Base-by-base conservation (phyloP, 2,113 vertebrate genomes). In the Ardeotis arabs region DNA sequence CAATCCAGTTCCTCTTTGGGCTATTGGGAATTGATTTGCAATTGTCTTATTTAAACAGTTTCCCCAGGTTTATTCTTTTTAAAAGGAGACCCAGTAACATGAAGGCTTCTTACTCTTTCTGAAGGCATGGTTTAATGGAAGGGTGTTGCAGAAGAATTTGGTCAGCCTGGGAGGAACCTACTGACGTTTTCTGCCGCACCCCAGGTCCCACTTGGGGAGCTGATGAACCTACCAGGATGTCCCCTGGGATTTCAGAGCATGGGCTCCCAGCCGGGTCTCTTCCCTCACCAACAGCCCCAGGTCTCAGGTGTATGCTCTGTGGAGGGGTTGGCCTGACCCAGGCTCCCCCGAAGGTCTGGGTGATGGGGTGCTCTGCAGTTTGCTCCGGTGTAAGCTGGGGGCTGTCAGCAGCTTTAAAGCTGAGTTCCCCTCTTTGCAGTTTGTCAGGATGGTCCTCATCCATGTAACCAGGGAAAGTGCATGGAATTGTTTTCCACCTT, bases 281-380 rank as follows among this genome's bases (percentile, higher is more conserved):
- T 56, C n/a, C n/a, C 22, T 29, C 31, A 4, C 9, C n/a, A 23
- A 3, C 15, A 23, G 16, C 17, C 6, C 39, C 14, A 7, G 47
- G 23, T 47, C 28, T 52, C 4, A 2, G 22, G 14, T 7, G 0
- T 7, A 6, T 2, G 15, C 37, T 22, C n/a, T 12, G 69, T 49
- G 31, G 55, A 12, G 29, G 18, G 39, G n/a, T 14, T 55, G 56
- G 21, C 55, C 53, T 22, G 6, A 13, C 23, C 33, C 10, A 11
- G 31, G 44, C 25, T 12, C 4, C 25, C 31, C 25, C 3, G 1
- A 23, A 89, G 31, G 12, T 24, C 24, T 67, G 44, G 24, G 27
- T 35, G 2, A 2, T 28, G 25, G 22, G 8, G 31, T 21, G 49
- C 59, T 68, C 14, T 52, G 20, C 16, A 22, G 25, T 37, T 55